Evolutionary conservation across 2,888 invertebrate species (phyloP).

Genomic region (Hyposoter didymator): DNA sequence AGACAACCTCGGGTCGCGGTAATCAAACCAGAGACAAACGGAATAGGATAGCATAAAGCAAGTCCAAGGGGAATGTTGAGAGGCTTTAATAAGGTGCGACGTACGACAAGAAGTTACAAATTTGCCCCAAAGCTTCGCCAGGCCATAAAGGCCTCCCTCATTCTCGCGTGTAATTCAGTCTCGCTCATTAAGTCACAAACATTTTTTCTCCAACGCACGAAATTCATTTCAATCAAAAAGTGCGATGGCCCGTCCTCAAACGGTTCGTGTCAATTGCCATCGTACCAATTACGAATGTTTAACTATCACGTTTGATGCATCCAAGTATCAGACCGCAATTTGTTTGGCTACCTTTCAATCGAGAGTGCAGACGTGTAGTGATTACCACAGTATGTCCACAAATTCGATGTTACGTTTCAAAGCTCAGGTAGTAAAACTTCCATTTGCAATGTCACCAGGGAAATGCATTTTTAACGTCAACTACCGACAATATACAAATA

Average conservation of each 20-base stretch:
- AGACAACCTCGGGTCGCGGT: no score
- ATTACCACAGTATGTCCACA: not conserved
- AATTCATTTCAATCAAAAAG: not conserved
- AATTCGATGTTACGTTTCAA: not conserved
- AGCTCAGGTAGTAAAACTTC: not conserved
- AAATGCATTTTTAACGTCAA: slow-evolving; percentile 22
- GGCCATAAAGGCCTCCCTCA: not conserved
- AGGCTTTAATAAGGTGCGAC: no score
- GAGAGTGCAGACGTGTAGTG: slow-evolving; percentile 3
- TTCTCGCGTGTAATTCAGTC: not conserved
- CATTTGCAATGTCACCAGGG: slow-evolving; percentile 15
- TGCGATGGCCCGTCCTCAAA: not conserved
- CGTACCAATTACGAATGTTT: slow-evolving; percentile 45
- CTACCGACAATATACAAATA: not conserved
- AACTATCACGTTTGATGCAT: slow-evolving; percentile 16
- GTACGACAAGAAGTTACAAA: no score
- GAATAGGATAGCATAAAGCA: no score
- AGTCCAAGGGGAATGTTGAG: no score
- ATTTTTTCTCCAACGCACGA: not conserved
- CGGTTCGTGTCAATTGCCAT: slow-evolving; percentile 37
- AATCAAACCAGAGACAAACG: no score
- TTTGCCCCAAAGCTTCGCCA: no score
- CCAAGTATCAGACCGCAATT: slow-evolving; percentile 24
- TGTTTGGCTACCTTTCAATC: slow-evolving; percentile 50
- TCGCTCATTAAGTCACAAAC: slow-evolving; percentile 3